Conservation (phyloP, 2,797 vertebrate genomes). For the Peromyscus attwateri region DNA sequence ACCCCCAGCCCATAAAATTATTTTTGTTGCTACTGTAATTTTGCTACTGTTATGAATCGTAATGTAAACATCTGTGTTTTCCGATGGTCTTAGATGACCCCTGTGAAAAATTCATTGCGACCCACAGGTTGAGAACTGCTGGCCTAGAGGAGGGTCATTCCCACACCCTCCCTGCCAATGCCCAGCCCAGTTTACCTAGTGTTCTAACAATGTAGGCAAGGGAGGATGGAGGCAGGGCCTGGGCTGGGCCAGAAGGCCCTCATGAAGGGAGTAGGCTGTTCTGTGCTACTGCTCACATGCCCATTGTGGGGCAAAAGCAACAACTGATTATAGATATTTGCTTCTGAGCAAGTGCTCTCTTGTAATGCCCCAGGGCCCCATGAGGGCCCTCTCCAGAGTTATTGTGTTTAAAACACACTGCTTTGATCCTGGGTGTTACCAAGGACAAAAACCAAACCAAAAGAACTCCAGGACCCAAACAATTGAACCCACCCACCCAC, state of each 20-base stretch:
- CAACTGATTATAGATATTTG: conserved; percentile 66
- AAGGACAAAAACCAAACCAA: not conserved
- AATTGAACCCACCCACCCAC: not conserved
- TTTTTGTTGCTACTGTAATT: not conserved
- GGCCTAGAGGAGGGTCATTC: not conserved
- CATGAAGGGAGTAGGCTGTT: not conserved
- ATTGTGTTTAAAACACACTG: conserved; percentile 5
- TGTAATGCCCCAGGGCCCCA: not conserved
- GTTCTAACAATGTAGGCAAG: not conserved
- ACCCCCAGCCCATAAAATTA: not conserved
- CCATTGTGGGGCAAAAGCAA: not conserved
- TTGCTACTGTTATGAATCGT: not conserved
- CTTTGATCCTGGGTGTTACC: not conserved
- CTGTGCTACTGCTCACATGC: not conserved
- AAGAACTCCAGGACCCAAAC: not conserved
- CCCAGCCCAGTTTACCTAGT: not conserved
- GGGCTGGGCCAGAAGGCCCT: conserved; percentile 35
- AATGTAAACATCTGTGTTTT: not conserved
- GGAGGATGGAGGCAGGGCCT: conserved; percentile 4
- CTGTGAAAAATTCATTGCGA: not conserved
- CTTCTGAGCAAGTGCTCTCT: not conserved
- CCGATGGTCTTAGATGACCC: not conserved
- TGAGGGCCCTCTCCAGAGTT: not conserved
- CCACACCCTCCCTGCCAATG: not conserved
- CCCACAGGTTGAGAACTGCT: not conserved